Evolutionary conservation across 2,113 vertebrate species (phyloP).

Genomic region (Plecotus auritus): DNA sequence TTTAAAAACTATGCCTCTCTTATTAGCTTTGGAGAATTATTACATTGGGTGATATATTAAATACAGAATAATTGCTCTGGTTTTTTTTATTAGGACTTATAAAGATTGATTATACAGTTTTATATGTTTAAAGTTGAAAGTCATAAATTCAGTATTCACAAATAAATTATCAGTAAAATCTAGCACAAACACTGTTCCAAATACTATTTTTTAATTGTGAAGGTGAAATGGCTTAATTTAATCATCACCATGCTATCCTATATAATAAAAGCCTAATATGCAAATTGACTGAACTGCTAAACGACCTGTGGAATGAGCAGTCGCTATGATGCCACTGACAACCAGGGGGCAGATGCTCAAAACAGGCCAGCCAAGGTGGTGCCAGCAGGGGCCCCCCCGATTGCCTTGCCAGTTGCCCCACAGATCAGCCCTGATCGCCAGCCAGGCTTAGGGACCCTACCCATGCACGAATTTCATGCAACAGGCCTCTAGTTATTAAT

Average conservation of each 20-base stretch:
- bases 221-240: conserved; percentile 17
- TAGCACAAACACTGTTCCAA: conserved; percentile 1
- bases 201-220: not conserved
- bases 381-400: too few relatives aligned
- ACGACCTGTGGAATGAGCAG: too few relatives aligned
- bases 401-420: too few relatives aligned
- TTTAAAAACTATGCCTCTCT: not conserved
- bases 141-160: conserved; percentile 3
- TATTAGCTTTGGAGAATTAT: not conserved
- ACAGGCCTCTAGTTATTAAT: not conserved
- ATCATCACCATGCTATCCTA: not conserved
- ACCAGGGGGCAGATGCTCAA: too few relatives aligned
- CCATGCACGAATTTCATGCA: too few relatives aligned
- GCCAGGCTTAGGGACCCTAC: too few relatives aligned
- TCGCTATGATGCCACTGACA: too few relatives aligned
- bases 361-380: too few relatives aligned
- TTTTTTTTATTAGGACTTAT: not conserved
- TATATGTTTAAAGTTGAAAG: not conserved
- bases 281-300: too few relatives aligned
- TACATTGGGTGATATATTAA: not conserved
- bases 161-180: not conserved
- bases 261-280: too few relatives aligned
- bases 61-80: not conserved
- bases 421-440: too few relatives aligned
- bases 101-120: not conserved